Evolutionary conservation across 2,888 invertebrate genomes (phyloP).

Genomic region (Acanthoscelides obtectus): DNA sequence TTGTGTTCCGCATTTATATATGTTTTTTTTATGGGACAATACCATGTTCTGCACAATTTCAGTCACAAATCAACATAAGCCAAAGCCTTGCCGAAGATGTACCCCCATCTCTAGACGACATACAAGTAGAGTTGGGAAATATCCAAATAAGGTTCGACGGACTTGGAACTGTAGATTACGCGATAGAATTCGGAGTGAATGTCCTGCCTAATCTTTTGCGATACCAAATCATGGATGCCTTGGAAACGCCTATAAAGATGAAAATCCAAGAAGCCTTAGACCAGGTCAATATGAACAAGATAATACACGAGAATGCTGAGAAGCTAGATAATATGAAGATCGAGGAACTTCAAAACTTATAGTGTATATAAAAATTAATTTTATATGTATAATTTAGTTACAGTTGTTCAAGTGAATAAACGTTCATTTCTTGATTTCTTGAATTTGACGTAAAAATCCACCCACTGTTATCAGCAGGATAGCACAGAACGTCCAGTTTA

Average conservation of each 20-base stretch:
- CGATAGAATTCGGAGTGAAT: constrained; percentile 75
- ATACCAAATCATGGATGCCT: constrained; percentile 81
- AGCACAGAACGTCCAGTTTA: too few species aligned
- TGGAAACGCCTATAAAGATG: constrained; percentile 72
- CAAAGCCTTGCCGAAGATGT: constrained; percentile 76
- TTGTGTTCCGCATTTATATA: too few species aligned
- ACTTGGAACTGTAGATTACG: constrained; percentile 80
- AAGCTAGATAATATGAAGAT: constrained; percentile 53
- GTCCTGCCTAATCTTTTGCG: constrained; percentile 79
- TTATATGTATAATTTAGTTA: neutral
- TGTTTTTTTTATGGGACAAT: too few species aligned
- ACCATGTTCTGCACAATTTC: too few species aligned
- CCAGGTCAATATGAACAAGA: constrained; percentile 67
- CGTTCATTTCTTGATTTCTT: too few species aligned
- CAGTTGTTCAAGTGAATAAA: too few species aligned
- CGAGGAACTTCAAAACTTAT: neutral
- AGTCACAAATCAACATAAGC: constrained; percentile 60
- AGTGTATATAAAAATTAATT: neutral
- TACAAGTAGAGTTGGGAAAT: constrained; percentile 67
- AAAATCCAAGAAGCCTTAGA: constrained; percentile 70
- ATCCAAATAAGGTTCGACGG: constrained; percentile 81
- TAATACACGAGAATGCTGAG: constrained; percentile 66
- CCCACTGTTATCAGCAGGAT: too few species aligned
- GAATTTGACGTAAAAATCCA: too few species aligned
- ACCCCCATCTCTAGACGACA: constrained; percentile 63